phyloP scores from a whole-genome alignment of 2,797 vertebrate species.

The Thaleichthys pacificus region DNA sequence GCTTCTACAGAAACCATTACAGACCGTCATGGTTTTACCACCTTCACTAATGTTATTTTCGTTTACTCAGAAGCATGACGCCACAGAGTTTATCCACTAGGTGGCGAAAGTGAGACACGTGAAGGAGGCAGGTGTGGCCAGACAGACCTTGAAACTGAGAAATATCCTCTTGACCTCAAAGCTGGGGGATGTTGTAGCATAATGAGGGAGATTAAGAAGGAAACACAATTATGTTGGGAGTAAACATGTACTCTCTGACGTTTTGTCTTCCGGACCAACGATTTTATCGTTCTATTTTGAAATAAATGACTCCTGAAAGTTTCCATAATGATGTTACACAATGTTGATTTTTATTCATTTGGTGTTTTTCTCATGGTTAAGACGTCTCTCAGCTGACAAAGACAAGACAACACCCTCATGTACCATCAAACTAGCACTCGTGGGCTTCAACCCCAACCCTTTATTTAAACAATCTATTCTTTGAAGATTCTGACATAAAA shows the following conservation, averaged over 20 bases:
- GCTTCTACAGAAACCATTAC: background rate
- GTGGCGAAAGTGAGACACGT: background rate
- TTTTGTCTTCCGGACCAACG: background rate
- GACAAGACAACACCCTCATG: too few relatives aligned
- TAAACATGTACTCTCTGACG: background rate
- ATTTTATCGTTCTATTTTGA: background rate
- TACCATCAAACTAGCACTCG: too few relatives aligned
- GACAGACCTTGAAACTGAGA: background rate
- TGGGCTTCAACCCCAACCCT: too few relatives aligned
- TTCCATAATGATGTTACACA: too few relatives aligned
- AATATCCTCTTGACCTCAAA: background rate
- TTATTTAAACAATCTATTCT: too few relatives aligned
- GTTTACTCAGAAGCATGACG: background rate
- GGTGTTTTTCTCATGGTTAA: too few relatives aligned
- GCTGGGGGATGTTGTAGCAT: background rate
- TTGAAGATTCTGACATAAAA: too few relatives aligned
- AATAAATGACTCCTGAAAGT: background rate
- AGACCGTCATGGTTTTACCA: background rate
- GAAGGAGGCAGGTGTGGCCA: conserved; percentile 4
- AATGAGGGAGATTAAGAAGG: background rate
- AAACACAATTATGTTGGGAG: background rate
- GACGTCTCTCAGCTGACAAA: too few relatives aligned
- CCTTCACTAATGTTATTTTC: background rate
- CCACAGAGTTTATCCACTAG: conserved; percentile 10
- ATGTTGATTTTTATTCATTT: too few relatives aligned